Evolutionary conservation across 2,797 vertebrate species (phyloP).

Genomic region (Silurus aristotelis): DNA sequence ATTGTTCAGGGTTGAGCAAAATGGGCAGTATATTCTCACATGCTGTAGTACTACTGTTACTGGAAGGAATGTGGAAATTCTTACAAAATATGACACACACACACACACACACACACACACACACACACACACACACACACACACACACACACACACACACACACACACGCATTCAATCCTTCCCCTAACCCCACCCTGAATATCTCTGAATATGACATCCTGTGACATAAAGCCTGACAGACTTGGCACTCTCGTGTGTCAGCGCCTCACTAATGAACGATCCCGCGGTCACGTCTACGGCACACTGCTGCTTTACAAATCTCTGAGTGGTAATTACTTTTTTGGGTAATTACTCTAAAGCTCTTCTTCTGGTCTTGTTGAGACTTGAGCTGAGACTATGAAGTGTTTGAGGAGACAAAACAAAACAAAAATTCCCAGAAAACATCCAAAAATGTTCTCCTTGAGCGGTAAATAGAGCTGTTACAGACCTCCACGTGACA

Average conservation of each 20-base stretch:
- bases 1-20: neutral
- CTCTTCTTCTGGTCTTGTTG: slow-evolving; percentile 23
- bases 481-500: neutral
- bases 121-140: neutral
- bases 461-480: neutral
- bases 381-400: neutral
- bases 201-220: slow-evolving; percentile 39
- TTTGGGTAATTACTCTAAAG: slow-evolving; percentile 44
- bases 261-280: slow-evolving; percentile 40
- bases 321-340: slow-evolving; percentile 40
- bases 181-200: neutral
- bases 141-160: neutral
- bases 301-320: slow-evolving; percentile 32
- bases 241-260: slow-evolving; percentile 40
- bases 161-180: neutral
- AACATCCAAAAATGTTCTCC: neutral
- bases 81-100: neutral
- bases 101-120: neutral
- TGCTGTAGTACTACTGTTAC: neutral
- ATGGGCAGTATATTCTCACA: neutral
- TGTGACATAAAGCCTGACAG: slow-evolving; percentile 48
- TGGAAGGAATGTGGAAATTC: slow-evolving; percentile 24
- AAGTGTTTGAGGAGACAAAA: neutral
- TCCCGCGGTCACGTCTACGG: slow-evolving; percentile 21
- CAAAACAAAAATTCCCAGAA: neutral